Conservation (phyloP, 2,113 vertebrate genomes). For the Noturus placidus region DNA sequence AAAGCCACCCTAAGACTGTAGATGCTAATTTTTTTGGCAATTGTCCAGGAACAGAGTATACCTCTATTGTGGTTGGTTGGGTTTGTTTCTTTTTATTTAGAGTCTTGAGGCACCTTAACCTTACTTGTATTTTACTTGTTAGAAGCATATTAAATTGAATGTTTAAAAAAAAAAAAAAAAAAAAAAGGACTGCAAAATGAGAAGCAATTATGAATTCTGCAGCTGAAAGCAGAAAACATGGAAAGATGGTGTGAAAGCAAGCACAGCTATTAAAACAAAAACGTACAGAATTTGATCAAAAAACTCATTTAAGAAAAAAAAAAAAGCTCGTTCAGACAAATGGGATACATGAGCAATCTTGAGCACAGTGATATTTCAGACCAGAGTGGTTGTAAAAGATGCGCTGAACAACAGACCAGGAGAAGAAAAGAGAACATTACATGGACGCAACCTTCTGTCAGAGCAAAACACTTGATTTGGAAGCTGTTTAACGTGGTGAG, state of each 20-base stretch:
- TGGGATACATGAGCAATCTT: constrained; percentile 61
- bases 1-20: constrained; percentile 68
- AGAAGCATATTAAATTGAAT: constrained; percentile 67
- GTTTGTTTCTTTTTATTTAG: constrained; percentile 57
- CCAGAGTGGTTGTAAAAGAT: constrained; percentile 66
- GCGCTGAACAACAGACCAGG: constrained; percentile 71
- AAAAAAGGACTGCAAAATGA: constrained; percentile 68
- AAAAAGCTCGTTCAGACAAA: constrained; percentile 59
- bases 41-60: constrained; percentile 67
- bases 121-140: constrained; percentile 68
- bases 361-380: constrained; percentile 34
- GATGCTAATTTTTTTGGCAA: constrained; percentile 65
- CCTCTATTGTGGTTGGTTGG: constrained; percentile 49
- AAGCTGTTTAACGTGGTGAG: constrained; percentile 9
- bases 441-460: not conserved
- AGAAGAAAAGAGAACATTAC: constrained; percentile 62
- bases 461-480: not conserved
- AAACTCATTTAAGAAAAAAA: constrained; percentile 2
- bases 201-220: constrained; percentile 76
- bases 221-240: constrained; percentile 60
- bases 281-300: not conserved
- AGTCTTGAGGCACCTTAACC: constrained; percentile 76
- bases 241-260: constrained; percentile 61
- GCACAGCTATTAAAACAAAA: constrained; percentile 11
- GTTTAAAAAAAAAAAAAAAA: constrained; percentile 44